Conservation (phyloP, 2,888 invertebrate genomes). For the Leptinotarsa tumamoca region DNA sequence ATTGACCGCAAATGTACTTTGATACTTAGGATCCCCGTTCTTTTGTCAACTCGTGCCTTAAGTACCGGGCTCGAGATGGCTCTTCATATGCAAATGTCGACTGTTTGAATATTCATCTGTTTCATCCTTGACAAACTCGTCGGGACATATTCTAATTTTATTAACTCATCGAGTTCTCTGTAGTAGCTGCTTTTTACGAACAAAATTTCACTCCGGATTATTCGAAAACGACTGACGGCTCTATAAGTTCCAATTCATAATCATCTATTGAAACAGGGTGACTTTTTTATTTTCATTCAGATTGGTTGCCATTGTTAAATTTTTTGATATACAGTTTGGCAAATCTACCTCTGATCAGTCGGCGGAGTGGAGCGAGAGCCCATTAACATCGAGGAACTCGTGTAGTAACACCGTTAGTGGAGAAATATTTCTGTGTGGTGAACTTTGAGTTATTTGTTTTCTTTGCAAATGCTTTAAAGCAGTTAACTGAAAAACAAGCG, state of each 20-base stretch:
- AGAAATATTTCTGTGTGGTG: too few species aligned
- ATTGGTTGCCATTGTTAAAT: too few species aligned
- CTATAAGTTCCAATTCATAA: not conserved
- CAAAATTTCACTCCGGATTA: not conserved
- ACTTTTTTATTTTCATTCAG: too few species aligned
- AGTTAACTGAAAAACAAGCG: not conserved
- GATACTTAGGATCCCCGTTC: constrained; percentile 43
- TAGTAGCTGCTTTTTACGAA: not conserved
- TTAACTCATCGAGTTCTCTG: constrained; percentile 45
- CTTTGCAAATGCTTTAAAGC: too few species aligned
- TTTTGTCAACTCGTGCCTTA: constrained; percentile 48
- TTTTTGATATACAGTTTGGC: not conserved
- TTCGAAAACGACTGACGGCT: not conserved
- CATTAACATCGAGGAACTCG: too few species aligned
- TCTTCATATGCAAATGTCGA: constrained; percentile 63
- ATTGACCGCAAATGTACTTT: constrained; percentile 44
- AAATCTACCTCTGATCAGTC: not conserved
- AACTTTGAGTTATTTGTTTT: too few species aligned
- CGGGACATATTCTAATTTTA: constrained; percentile 57
- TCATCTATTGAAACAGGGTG: not conserved
- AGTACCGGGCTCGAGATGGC: constrained; percentile 52
- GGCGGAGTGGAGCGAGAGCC: too few species aligned
- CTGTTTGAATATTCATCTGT: constrained; percentile 63
- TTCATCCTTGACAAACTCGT: constrained; percentile 56
- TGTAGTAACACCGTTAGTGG: too few species aligned